phyloP scores from a whole-genome alignment of 2,888 invertebrate genomes.

The Cerastis leucographa region DNA sequence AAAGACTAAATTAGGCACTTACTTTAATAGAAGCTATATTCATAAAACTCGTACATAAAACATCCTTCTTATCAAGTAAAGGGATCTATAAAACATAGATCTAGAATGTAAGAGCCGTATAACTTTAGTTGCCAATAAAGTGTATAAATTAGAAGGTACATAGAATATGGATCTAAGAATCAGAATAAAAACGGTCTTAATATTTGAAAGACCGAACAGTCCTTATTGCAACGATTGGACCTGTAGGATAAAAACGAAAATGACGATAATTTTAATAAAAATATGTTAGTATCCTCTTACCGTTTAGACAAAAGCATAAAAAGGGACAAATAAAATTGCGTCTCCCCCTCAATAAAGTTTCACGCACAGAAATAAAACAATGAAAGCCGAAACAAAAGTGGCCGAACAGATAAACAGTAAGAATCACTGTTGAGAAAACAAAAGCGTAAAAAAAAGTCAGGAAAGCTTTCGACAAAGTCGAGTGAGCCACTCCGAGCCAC shows the following conservation, averaged over 20 bases:
- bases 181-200: neutral
- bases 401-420: slow-evolving; percentile 85
- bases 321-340: slow-evolving; percentile 70
- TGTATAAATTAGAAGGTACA: slow-evolving; percentile 3
- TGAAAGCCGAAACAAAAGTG: slow-evolving; percentile 83
- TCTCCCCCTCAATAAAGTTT: slow-evolving; percentile 79
- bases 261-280: slow-evolving; percentile 48
- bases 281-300: slow-evolving; percentile 67
- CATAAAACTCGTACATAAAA: slow-evolving; percentile 45
- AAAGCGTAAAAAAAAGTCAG: slow-evolving; percentile 77
- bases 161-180: neutral
- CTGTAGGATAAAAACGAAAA: slow-evolving; percentile 10
- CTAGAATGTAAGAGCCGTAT: slow-evolving; percentile 9
- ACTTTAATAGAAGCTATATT: slow-evolving; percentile 34
- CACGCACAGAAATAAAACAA: slow-evolving; percentile 84
- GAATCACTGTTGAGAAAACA: slow-evolving; percentile 82
- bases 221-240: neutral
- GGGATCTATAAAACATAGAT: slow-evolving; percentile 34
- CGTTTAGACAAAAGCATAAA: slow-evolving; percentile 66
- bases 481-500: slow-evolving; percentile 85
- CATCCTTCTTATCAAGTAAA: slow-evolving; percentile 16
- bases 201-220: neutral
- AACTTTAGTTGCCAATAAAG: slow-evolving; percentile 1
- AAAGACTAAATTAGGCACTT: slow-evolving; percentile 46
- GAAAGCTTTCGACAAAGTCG: slow-evolving; percentile 87